phyloP scores from a whole-genome alignment of 2,797 vertebrate genomes.

The Menidia menidia region DNA sequence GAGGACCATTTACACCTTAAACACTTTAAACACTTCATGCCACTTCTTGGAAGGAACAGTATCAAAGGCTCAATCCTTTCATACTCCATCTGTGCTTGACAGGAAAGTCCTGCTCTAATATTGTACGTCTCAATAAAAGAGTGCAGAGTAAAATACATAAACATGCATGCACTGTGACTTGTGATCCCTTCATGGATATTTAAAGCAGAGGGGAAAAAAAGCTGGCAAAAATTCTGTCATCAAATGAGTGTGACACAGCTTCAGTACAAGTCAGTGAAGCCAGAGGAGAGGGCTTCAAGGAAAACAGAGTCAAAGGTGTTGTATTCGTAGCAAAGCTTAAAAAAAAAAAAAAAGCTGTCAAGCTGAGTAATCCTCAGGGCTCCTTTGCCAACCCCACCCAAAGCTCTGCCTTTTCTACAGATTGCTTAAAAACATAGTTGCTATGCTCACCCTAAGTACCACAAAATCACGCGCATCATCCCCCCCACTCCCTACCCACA shows the following conservation, averaged over 20 bases:
- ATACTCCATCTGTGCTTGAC: neutral
- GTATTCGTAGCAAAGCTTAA: slow-evolving; percentile 32
- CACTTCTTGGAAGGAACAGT: neutral
- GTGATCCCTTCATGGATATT: neutral
- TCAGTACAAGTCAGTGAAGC: slow-evolving; percentile 26
- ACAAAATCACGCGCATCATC: neutral
- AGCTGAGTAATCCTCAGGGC: slow-evolving; percentile 57
- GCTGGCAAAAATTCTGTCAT: neutral
- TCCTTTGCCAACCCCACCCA: neutral
- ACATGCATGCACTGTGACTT: neutral
- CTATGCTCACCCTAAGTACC: neutral
- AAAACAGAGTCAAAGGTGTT: slow-evolving; percentile 30
- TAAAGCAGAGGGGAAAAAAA: neutral
- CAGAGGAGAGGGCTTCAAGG: slow-evolving; percentile 18
- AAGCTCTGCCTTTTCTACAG: slow-evolving; percentile 17
- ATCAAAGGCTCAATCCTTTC: neutral
- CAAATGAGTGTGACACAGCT: neutral
- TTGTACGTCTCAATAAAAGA: neutral
- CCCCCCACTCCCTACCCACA: neutral
- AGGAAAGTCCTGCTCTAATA: neutral
- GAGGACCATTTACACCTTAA: no score
- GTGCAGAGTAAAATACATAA: neutral
- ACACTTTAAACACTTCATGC: no score
- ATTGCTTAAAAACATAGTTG: slow-evolving; percentile 2
- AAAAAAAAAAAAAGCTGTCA: slow-evolving; percentile 22